phyloP scores from a whole-genome alignment of 2,888 invertebrate species.

The Hermaeophaga mercurialis region DNA sequence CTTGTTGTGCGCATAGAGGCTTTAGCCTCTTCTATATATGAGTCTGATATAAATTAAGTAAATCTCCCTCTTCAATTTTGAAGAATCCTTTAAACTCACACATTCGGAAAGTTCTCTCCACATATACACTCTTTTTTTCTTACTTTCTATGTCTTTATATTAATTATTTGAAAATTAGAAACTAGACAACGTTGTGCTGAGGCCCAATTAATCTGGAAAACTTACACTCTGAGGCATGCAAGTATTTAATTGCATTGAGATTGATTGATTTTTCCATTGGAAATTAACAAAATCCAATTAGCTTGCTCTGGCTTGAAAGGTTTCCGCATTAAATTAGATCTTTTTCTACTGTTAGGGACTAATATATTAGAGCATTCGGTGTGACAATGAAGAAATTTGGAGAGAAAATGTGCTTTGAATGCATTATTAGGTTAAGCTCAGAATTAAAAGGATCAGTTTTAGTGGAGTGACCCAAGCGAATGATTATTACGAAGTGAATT shows the following conservation, averaged over 20 bases:
- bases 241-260: constrained; percentile 35
- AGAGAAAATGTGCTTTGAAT: constrained; percentile 44
- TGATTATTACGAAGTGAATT: constrained; percentile 41
- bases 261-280: constrained; percentile 36
- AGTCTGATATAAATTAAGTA: too few species aligned
- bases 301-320: constrained; percentile 33
- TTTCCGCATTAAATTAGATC: constrained; percentile 37
- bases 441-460: constrained; percentile 47
- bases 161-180: too few species aligned
- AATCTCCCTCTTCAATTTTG: too few species aligned
- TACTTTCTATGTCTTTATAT: too few species aligned
- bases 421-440: constrained; percentile 43
- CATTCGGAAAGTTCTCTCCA: too few species aligned
- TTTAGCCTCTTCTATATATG: too few species aligned
- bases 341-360: constrained; percentile 26
- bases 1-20: too few species aligned
- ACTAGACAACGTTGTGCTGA: too few species aligned
- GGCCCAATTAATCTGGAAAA: constrained; percentile 2
- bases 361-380: constrained; percentile 38
- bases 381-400: constrained; percentile 44
- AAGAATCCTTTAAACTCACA: too few species aligned
- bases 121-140: too few species aligned
- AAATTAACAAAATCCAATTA: constrained; percentile 46
- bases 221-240: constrained; percentile 22
- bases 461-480: constrained; percentile 41